These are phyloP conservation scores for Amiota minor DNA, from an alignment of 2,888 invertebrate species.

Conservation along the genomic window DNA sequence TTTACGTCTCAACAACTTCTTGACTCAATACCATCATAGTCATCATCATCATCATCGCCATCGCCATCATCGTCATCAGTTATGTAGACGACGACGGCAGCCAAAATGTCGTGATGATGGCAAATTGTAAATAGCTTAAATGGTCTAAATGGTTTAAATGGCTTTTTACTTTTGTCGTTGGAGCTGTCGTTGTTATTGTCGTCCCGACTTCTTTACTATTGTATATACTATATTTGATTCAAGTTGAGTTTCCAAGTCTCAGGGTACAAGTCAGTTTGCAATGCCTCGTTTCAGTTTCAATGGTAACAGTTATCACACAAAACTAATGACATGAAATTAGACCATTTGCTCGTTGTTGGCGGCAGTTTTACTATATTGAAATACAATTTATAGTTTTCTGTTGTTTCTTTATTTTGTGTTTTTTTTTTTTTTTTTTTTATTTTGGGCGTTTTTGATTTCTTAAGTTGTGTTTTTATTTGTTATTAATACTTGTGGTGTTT, in stretches of 20 bases:
- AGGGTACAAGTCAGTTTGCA: constrained; percentile 6
- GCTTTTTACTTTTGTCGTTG: constrained; percentile 41
- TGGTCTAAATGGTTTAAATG: constrained; percentile 69
- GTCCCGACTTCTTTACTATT: not conserved
- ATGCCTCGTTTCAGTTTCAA: constrained; percentile 60
- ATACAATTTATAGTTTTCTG: constrained; percentile 11
- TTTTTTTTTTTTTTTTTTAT: constrained; percentile 17
- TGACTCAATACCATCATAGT: not conserved
- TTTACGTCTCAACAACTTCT: not conserved
- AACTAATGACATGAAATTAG: constrained; percentile 72
- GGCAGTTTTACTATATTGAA: constrained; percentile 18
- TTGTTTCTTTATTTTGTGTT: not conserved
- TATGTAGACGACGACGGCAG: constrained; percentile 52
- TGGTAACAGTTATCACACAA: constrained; percentile 72
- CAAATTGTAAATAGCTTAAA: constrained; percentile 74
- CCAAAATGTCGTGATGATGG: constrained; percentile 73
- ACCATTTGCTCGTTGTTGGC: constrained; percentile 49
- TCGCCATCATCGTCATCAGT: constrained; percentile 39
- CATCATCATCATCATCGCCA: constrained; percentile 42
- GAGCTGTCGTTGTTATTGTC: constrained; percentile 29
- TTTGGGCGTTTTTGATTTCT: not conserved
- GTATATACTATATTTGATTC: not conserved
- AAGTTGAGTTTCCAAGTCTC: constrained; percentile 7
- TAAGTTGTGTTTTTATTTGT: no score
- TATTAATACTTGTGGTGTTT: no score